phyloP scores from a whole-genome alignment of 2,888 invertebrate species.

The Scaptomyza reducta region DNA sequence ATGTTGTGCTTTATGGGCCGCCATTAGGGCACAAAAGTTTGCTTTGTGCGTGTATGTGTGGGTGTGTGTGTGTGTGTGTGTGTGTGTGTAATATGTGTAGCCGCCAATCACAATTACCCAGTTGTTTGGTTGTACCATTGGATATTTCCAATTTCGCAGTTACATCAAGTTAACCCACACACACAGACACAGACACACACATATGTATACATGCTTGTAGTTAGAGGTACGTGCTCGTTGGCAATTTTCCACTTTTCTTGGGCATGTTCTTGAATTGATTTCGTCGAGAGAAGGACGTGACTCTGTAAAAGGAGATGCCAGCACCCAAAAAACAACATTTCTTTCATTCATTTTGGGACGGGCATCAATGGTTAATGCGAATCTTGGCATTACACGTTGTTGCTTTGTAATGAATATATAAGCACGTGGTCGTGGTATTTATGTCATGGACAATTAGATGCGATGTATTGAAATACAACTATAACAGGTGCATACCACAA shows the following conservation, averaged over 20 bases:
- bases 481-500: background rate
- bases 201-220: background rate
- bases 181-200: background rate
- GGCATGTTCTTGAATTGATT: conserved; percentile 66
- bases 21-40: conserved; percentile 71
- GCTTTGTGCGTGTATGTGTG: conserved; percentile 31
- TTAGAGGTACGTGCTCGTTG: conserved; percentile 44
- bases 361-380: conserved; percentile 71
- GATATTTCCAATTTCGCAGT: conserved; percentile 50
- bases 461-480: conserved; percentile 16
- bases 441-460: conserved; percentile 64
- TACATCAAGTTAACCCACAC: conserved; percentile 10
- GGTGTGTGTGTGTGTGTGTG: background rate
- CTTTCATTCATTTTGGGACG: conserved; percentile 39
- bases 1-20: conserved; percentile 68
- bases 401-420: conserved; percentile 66
- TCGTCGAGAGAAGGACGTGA: conserved; percentile 61
- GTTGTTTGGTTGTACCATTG: conserved; percentile 28
- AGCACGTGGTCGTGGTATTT: conserved; percentile 60
- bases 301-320: conserved; percentile 34
- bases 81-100: conserved; percentile 27
- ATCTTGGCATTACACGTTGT: conserved; percentile 62
- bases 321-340: background rate
- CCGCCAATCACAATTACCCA: conserved; percentile 75
- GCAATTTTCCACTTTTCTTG: conserved; percentile 47